Base-by-base conservation (phyloP, 2,113 vertebrate genomes). In the Erpornis zantholeuca region DNA sequence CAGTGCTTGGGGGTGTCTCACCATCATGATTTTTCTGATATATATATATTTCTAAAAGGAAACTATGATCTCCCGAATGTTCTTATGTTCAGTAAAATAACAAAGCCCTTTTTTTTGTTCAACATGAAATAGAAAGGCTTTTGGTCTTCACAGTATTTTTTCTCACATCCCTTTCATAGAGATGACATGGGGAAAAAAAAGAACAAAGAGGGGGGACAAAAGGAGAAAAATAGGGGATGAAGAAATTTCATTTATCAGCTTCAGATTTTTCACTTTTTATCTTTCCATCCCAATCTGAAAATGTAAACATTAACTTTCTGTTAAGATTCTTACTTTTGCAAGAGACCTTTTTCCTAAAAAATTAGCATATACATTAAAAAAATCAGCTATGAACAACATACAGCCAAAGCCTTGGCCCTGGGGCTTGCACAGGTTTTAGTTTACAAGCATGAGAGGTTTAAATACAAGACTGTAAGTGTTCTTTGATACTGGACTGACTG, bases 401-500 rank as follows among this genome's bases (percentile, higher is more conserved):
- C 20, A 92, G 42, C 50, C 75, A 93, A 85, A 94, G 47, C 33
- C 15, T 61, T 91, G 70, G 90, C 92, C 90, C 86, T 90, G 31
- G 35, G 93, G 85, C 79, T 63, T 88, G 35, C 13, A 31, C 59
- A 94, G 82, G 82, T 90, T 95, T 96, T 86, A 92, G 63, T 77
- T 96, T 86, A 92, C 60, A 86, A 91, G 68, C 44, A 53, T 17
- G 2, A 90, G 79, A 92, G 80, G 21, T 76, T 84, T 93, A 85
- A 95, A 90, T 25, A 95, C 19, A 42, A 68, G 64, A 36, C 64
- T 88, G 29, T 80, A 93, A 80, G 82, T 40, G 52, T 47, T 83
- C 88, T 95, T 90, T 94, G 87, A 95, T 93, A 96, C 44, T 42
- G 75, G 38, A 86, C 47, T 68, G 68, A 86, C 60, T 91, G 79